phyloP scores from a whole-genome alignment of 2,797 vertebrate species.

The Echiichthys vipera region DNA sequence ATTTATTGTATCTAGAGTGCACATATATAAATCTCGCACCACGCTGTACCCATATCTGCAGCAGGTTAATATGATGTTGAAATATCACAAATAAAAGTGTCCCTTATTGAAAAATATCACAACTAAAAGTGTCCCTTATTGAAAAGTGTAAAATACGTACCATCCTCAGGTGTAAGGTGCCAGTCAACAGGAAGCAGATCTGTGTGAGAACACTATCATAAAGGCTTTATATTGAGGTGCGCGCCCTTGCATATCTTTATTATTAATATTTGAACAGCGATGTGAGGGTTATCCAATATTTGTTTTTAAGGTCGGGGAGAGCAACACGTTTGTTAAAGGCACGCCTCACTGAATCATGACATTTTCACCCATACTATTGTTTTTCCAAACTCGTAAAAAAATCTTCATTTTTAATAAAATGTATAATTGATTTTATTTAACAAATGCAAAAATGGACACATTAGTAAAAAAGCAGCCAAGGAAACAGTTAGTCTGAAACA shows the following conservation, averaged over 20 bases:
- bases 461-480: slow-evolving; percentile 12
- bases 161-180: slow-evolving; percentile 47
- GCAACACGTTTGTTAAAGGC: not conserved
- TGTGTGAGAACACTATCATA: not conserved
- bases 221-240: slow-evolving; percentile 38
- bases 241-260: not conserved
- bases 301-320: slow-evolving; percentile 53
- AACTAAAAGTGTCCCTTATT: not conserved
- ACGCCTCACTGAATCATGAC: not conserved
- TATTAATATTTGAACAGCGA: slow-evolving; percentile 18
- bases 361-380: not conserved
- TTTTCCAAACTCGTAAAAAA: not conserved
- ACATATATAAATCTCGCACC: too few relatives aligned
- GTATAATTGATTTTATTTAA: slow-evolving; percentile 38
- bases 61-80: too few relatives aligned
- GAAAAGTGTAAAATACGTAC: slow-evolving; percentile 30
- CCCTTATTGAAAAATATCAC: too few relatives aligned
- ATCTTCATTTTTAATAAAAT: not conserved
- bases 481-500: slow-evolving; percentile 18
- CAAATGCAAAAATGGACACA: slow-evolving; percentile 14
- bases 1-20: too few relatives aligned
- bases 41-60: too few relatives aligned
- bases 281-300: slow-evolving; percentile 28
- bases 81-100: not conserved
- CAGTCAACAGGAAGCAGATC: not conserved